Percentiles rank a stretch among this genome's conserved stretches.
Evolutionary conservation across 1,140 invertebrate genomes (phyloP).

Genomic region (Lepeophtheirus salmonis): DNA sequence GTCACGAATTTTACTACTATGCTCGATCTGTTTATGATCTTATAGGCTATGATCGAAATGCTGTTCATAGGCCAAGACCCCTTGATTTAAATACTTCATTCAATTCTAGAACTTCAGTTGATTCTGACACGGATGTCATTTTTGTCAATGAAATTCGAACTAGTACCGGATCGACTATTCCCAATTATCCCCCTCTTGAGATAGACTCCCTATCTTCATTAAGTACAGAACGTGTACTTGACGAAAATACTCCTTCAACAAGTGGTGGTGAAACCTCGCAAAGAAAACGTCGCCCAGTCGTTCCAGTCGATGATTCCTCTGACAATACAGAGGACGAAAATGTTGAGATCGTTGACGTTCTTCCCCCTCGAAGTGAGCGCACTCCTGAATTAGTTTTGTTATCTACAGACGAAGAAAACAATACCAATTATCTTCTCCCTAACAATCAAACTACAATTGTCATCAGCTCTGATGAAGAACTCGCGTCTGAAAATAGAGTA

Average conservation of each 20-base stretch:
- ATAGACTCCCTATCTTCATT: too few species aligned
- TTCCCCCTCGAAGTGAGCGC: neutral
- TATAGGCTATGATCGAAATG: conserved; percentile 35
- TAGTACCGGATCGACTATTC: neutral
- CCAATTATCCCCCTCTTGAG: too few species aligned
- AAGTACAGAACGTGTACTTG: too few species aligned
- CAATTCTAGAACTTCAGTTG: too few species aligned
- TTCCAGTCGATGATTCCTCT: neutral
- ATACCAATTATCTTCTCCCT: neutral
- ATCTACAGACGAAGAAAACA: neutral
- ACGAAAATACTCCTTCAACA: neutral
- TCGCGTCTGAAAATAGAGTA: neutral
- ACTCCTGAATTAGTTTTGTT: neutral
- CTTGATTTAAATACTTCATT: too few species aligned
- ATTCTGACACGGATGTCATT: neutral
- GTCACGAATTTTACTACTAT: conserved; percentile 71
- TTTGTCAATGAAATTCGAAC: neutral
- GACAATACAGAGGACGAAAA: neutral
- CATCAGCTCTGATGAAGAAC: neutral
- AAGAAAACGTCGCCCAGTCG: neutral
- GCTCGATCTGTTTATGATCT: conserved; percentile 65
- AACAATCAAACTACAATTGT: neutral
- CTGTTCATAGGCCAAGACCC: neutral
- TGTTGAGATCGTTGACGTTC: neutral
- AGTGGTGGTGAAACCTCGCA: neutral